Evolutionary conservation across 2,888 invertebrate genomes (phyloP), one percentile per base, ranked within the genome.

Genomic region (Criorhina ranunculi): DNA sequence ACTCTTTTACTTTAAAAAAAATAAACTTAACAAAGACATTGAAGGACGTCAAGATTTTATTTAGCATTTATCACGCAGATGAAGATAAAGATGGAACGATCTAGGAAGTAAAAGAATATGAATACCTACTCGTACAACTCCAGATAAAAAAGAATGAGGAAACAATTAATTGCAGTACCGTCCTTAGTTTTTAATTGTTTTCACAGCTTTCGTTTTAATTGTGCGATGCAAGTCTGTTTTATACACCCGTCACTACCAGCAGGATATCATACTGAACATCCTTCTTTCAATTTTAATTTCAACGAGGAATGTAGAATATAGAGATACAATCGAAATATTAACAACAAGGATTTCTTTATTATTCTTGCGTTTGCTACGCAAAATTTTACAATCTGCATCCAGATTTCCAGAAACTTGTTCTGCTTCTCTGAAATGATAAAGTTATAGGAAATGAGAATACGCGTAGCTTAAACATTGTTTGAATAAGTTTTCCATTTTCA

Each of bases 201-300:
- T 40, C n/a, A 2, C 57, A n/a, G n/a, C 29, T 35, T 8, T 0
- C 5, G 4, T 12, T 59, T 11, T 17, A 33, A 12, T 35, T 33
- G 35, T 35, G 33, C 44, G 15, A 17, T 5, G 60, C 11, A 12
- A 6, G 49, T 12, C 12, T 37, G 35, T n/a, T 15, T 49, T 19
- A 35, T 15, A 53, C 15, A 53, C 53, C 66, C 29, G 8, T 53
- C 67, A 67, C 53, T 17, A 17, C 15, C 67, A 67, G 67, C 53
- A 67, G 67, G 67, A 67, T n/a, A 55, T 55, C 29, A n/a, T 40
- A 67, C 67, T 19, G 19, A 55, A 55, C 15, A n/a, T 33, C 60
- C 44, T 44, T 15, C 19, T 55, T 55, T 55, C 12, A 55, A 55
- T 55, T 55, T 42, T 8, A 31, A 8, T 53, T 44, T 29, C 6